Evolutionary conservation across 2,113 vertebrate genomes (phyloP).

Genomic region (Campylomormyrus tamandua): DNA sequence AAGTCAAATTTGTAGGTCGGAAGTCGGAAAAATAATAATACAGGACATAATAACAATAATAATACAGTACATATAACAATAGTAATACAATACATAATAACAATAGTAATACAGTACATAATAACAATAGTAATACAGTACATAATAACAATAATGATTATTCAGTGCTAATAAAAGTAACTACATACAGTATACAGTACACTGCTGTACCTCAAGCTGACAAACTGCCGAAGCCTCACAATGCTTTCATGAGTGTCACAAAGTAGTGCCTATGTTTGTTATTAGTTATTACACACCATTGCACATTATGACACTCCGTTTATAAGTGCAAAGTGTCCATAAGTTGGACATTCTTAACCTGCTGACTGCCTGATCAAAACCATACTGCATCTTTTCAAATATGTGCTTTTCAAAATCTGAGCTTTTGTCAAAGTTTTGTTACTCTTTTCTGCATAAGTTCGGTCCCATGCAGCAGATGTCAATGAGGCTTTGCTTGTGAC

Average conservation of each 20-base stretch:
- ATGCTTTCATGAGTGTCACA: not conserved
- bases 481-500: not conserved
- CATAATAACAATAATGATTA: not conserved
- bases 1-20: not conserved
- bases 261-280: not conserved
- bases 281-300: not conserved
- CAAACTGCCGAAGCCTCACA: not conserved
- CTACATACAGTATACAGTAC: not conserved
- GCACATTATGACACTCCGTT: not conserved
- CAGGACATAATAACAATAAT: not conserved
- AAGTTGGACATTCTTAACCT: not conserved
- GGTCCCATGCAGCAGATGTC: not conserved
- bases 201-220: not conserved
- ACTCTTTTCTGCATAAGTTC: not conserved
- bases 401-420: not conserved
- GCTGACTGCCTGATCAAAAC: not conserved
- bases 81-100: not conserved
- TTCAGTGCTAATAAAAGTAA: not conserved
- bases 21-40: not conserved
- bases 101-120: too few species aligned
- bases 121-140: not conserved
- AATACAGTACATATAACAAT: not conserved
- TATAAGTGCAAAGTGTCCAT: not conserved
- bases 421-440: not conserved
- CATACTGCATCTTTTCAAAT: not conserved